Evolutionary conservation across 2,113 vertebrate species (phyloP).

Genomic region (Perca flavescens): DNA sequence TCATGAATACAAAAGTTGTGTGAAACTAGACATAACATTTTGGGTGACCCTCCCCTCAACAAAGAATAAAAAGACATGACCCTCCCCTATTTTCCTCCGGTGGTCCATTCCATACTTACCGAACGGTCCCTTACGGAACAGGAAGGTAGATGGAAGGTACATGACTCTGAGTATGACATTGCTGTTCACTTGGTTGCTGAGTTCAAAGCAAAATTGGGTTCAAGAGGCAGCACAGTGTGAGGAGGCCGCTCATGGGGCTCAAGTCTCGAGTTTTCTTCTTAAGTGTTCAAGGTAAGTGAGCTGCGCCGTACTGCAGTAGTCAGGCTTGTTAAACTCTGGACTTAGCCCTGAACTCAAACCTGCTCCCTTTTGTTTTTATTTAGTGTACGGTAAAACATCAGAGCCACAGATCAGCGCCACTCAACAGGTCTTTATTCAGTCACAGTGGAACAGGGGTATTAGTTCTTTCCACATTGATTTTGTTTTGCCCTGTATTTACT

Average conservation of each 20-base stretch:
- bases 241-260: neutral
- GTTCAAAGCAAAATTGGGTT: neutral
- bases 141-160: too few species aligned
- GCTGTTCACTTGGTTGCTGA: neutral
- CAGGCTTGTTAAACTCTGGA: neutral
- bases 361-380: constrained; percentile 31
- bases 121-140: too few species aligned
- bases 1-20: too few species aligned
- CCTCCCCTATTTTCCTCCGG: too few species aligned
- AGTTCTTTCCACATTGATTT: constrained; percentile 22
- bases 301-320: neutral
- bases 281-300: neutral
- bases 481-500: constrained; percentile 11
- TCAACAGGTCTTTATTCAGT: constrained; percentile 17
- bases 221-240: neutral
- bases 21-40: too few species aligned
- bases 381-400: constrained; percentile 6
- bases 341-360: neutral
- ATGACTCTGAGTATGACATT: neutral
- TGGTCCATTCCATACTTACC: too few species aligned
- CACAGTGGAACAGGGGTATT: constrained; percentile 13
- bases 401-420: constrained; percentile 17
- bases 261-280: neutral
- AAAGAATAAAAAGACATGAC: too few species aligned
- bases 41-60: too few species aligned